These are phyloP conservation scores for Steinernema carpocapsae DNA, from an alignment of 2,888 invertebrate genomes.

Conservation along the genomic window DNA sequence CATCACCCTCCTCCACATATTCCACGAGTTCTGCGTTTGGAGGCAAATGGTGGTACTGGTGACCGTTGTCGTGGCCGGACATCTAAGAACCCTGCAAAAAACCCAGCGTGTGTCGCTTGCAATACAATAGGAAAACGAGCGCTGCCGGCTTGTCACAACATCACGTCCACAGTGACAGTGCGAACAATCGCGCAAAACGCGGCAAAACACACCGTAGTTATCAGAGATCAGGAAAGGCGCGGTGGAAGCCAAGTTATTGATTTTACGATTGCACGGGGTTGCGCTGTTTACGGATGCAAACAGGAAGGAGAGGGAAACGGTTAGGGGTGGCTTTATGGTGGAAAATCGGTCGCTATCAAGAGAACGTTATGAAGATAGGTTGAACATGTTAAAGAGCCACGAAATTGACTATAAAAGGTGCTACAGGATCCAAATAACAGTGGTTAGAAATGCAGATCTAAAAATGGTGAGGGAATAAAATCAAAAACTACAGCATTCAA, in stretches of 20 bases:
- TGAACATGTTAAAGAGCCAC: too few species aligned
- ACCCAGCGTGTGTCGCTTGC: too few species aligned
- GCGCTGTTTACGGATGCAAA: background rate
- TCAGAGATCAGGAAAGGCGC: background rate
- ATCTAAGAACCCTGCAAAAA: background rate
- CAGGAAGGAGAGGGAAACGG: too few species aligned
- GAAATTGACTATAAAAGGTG: too few species aligned
- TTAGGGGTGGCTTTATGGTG: too few species aligned
- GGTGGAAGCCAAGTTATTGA: background rate
- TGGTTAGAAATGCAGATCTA: too few species aligned
- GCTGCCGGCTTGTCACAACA: slow-evolving; percentile 7
- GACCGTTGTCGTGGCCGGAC: slow-evolving; percentile 29
- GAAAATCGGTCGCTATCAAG: too few species aligned
- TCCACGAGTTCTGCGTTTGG: slow-evolving; percentile 13
- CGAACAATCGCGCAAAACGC: slow-evolving; percentile 21
- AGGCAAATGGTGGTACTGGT: slow-evolving; percentile 22
- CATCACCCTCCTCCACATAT: slow-evolving; percentile 24
- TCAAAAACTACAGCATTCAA: too few species aligned
- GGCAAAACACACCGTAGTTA: slow-evolving; percentile 8
- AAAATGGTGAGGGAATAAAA: too few species aligned
- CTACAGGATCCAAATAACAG: too few species aligned
- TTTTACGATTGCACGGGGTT: background rate
- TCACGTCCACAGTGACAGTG: background rate
- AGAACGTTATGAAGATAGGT: too few species aligned
- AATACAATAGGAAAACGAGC: background rate